Conservation (phyloP, 2,797 vertebrate species). For the Sibirionetta formosa region DNA sequence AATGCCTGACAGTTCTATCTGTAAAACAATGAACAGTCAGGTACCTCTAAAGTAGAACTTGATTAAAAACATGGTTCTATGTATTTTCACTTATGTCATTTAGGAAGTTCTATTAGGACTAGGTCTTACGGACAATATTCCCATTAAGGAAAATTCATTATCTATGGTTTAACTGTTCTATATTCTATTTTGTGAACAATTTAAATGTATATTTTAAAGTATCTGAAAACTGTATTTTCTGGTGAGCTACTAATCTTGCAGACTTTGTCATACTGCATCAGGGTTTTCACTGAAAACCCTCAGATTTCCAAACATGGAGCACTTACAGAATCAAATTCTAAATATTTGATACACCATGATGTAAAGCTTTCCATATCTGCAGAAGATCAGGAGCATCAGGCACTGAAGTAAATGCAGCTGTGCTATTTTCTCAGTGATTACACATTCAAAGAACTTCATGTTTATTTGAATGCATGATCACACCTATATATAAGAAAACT, state of each 20-base stretch:
- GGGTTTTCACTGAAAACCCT: background rate
- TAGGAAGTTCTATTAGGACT: background rate
- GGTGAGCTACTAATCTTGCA: background rate
- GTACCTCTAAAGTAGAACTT: background rate
- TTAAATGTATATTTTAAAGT: conserved; percentile 15
- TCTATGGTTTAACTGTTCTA: background rate
- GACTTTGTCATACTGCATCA: background rate
- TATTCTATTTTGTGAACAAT: conserved; percentile 38
- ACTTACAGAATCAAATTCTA: background rate
- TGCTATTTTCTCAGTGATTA: conserved; percentile 42
- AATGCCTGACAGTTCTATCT: background rate
- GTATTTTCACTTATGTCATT: background rate
- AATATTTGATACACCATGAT: conserved; percentile 37
- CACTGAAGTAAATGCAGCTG: conserved; percentile 61
- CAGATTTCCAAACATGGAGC: conserved; percentile 69
- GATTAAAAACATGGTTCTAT: background rate
- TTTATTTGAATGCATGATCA: conserved; percentile 35
- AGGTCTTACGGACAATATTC: background rate
- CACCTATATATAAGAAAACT: conserved; percentile 22
- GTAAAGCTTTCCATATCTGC: conserved; percentile 25
- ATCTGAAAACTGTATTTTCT: conserved; percentile 42
- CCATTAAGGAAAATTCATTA: background rate
- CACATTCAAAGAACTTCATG: conserved; percentile 29
- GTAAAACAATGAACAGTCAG: background rate
- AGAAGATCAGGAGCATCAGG: conserved; percentile 23